phyloP scores from a whole-genome alignment of 2,888 invertebrate species.

The Cantharis rustica region DNA sequence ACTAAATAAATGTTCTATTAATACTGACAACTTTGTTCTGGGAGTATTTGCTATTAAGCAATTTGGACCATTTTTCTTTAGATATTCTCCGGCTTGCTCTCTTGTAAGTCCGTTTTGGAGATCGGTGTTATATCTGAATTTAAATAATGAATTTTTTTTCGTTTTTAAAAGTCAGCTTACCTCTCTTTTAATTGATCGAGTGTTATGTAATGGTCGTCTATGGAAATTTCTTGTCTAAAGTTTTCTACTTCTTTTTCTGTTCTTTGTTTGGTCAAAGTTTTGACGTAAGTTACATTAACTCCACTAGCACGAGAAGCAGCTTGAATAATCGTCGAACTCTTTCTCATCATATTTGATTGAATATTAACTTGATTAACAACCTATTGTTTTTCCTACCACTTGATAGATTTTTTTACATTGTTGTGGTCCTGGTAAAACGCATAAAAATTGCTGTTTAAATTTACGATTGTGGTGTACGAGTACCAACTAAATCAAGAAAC shows the following conservation, averaged over 20 bases:
- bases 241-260: conserved; percentile 37
- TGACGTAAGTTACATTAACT: conserved; percentile 33
- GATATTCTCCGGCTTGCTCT: conserved; percentile 59
- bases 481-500: conserved; percentile 27
- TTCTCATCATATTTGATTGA: not conserved
- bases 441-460: not conserved
- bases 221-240: conserved; percentile 43
- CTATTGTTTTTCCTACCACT: not conserved
- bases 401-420: not conserved
- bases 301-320: not conserved
- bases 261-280: conserved; percentile 28
- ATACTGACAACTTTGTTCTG: conserved; percentile 67
- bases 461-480: conserved; percentile 23
- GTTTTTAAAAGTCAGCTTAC: conserved; percentile 34
- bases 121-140: conserved; percentile 55
- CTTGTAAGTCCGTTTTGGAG: conserved; percentile 60
- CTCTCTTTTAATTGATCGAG: conserved; percentile 42
- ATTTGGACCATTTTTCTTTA: conserved; percentile 65
- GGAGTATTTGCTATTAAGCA: conserved; percentile 63
- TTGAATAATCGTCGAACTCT: not conserved
- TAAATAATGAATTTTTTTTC: not conserved
- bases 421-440: not conserved
- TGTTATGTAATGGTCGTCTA: conserved; percentile 42
- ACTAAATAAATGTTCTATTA: conserved; percentile 69
- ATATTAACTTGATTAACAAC: not conserved